Evolutionary conservation across 1,140 invertebrate genomes (phyloP).

Genomic region (Penaeus japonicus): DNA sequence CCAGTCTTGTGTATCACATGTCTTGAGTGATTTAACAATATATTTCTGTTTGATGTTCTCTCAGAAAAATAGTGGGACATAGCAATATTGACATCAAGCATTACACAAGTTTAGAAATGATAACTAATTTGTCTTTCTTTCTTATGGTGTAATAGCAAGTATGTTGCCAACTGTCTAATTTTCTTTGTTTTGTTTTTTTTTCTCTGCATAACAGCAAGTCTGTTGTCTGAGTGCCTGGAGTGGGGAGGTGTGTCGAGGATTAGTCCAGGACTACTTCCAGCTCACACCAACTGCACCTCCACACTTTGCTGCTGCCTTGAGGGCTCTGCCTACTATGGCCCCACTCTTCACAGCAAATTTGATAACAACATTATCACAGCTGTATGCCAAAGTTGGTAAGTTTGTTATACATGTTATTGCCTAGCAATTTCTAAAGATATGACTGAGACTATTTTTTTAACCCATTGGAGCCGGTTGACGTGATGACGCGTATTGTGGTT

Average conservation of each 20-base stretch:
- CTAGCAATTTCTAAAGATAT: too few species aligned
- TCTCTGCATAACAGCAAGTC: slow-evolving; percentile 22
- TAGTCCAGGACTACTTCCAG: slow-evolving; percentile 47
- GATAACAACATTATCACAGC: slow-evolving; percentile 47
- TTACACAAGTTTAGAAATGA: too few species aligned
- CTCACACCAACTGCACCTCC: slow-evolving; percentile 33
- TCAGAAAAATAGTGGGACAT: too few species aligned
- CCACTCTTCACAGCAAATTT: slow-evolving; percentile 51
- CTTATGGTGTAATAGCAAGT: neutral
- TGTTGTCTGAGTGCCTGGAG: slow-evolving; percentile 44
- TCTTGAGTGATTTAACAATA: too few species aligned
- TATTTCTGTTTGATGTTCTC: too few species aligned
- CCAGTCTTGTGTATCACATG: too few species aligned
- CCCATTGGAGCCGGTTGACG: too few species aligned
- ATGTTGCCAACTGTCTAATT: too few species aligned
- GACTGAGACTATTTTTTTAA: too few species aligned
- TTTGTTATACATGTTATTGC: neutral
- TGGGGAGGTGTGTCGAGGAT: slow-evolving; percentile 39
- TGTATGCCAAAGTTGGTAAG: slow-evolving; percentile 50
- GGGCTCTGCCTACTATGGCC: slow-evolving; percentile 43
- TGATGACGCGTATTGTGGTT: too few species aligned
- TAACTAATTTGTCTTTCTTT: neutral
- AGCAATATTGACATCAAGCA: too few species aligned
- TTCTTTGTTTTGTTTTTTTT: too few species aligned
- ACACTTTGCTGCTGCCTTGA: slow-evolving; percentile 47